Evolutionary conservation across 2,888 invertebrate species (phyloP).

Genomic region (Amphimallon solstitiale): DNA sequence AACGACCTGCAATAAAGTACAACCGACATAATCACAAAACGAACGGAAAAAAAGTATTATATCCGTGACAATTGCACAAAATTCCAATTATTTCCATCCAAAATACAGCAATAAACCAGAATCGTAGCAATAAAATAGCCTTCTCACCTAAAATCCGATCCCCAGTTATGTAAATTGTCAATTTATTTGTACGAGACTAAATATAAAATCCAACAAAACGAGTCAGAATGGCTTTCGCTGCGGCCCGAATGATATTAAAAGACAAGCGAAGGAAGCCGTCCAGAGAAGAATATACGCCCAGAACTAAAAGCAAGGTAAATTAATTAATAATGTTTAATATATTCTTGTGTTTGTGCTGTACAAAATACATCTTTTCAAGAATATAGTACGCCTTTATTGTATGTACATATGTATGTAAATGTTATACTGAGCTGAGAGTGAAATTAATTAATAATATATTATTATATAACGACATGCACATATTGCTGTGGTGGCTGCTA

Average conservation of each 20-base stretch:
- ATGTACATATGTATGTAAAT: too few relatives aligned
- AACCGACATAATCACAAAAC: not conserved
- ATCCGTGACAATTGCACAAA: not conserved
- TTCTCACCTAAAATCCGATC: not conserved
- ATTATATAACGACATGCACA: too few relatives aligned
- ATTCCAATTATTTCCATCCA: not conserved
- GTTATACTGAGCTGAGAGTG: too few relatives aligned
- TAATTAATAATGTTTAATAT: slow-evolving; percentile 48
- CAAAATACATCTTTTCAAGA: too few relatives aligned
- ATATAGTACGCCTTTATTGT: too few relatives aligned
- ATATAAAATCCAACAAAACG: not conserved
- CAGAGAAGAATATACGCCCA: slow-evolving; percentile 78
- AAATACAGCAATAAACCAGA: slow-evolving; percentile 24
- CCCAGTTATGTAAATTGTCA: slow-evolving; percentile 7
- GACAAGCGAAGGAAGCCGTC: slow-evolving; percentile 84
- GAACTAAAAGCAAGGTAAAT: slow-evolving; percentile 84
- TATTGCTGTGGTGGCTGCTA: too few relatives aligned
- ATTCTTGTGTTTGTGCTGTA: not conserved
- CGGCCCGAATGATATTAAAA: slow-evolving; percentile 85
- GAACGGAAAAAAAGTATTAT: not conserved
- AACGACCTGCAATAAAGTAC: not conserved
- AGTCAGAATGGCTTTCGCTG: slow-evolving; percentile 81
- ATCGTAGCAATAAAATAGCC: slow-evolving; percentile 16
- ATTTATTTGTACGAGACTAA: not conserved
- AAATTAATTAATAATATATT: too few relatives aligned